Base-by-base conservation (phyloP, 2,797 vertebrate species). In the Denticeps clupeoides region DNA sequence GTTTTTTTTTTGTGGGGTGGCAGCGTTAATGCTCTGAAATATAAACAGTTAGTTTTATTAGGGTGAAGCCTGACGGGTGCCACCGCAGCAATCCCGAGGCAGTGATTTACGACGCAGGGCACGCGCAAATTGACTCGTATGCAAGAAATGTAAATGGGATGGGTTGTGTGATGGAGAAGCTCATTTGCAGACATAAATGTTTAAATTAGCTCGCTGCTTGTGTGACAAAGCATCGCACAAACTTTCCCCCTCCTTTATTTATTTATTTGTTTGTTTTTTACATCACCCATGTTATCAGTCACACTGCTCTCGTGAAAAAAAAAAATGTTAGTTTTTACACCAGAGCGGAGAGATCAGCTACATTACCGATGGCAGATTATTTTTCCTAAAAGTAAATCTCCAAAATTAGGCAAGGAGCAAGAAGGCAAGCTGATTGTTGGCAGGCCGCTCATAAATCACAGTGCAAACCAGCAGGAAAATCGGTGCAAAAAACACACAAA, bases 121-220 rank as follows among this genome's bases (percentile, higher is more conserved):
- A 86, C 86, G 77, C 79, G 81, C 82, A 91, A 90, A 91, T 85
- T 86, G 82, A 89, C 84, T 87, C 82, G 82, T 89, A 87, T 84
- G 85, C 84, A 86, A 89, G 85, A 87, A 85, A 88, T 84, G 80
- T 84, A 88, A 88, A 86, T 82, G 84, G 84, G 83, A 87, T 83
- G 77, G 85, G 84, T 89, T 85, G 87, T 89, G 88, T 89, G 89
- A 90, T 88, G 84, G 87, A 89, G 87, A 89, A 87, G 87, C 90
- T 92, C 84, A 86, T 91, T 93, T 88, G 85, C 79, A 80, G 79
- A 80, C 88, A 87, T 89, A 91, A 91, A 87, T 83, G 82, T 80
- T 78, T 88, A 88, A 91, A 93, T 91, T 87, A 92, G 88, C 85
- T n/a, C n/a, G n/a, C n/a, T n/a, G n/a, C n/a, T n/a, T n/a, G n/a